Conservation (phyloP, 2,888 invertebrate genomes). For the Parnassius smintheus region DNA sequence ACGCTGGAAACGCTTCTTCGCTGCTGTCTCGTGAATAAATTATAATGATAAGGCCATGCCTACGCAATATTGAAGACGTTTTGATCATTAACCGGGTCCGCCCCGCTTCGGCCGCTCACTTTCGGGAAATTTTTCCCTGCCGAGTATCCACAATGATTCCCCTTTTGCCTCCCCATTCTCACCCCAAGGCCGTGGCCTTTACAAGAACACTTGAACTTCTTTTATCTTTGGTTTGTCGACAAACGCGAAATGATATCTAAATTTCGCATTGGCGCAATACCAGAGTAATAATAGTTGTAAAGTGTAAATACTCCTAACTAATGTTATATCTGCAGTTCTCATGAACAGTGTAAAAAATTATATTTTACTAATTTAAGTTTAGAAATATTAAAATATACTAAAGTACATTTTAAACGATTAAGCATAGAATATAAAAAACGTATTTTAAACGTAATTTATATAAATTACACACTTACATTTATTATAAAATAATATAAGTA, state of each 20-base stretch:
- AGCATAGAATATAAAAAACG: too few species aligned
- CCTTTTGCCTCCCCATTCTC: constrained; percentile 45
- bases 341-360: too few species aligned
- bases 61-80: constrained; percentile 75
- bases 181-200: constrained; percentile 49
- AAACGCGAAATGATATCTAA: constrained; percentile 43
- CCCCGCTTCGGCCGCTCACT: constrained; percentile 44
- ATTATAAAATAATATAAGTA: too few species aligned
- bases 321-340: neutral
- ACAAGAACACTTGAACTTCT: constrained; percentile 61
- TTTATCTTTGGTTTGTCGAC: constrained; percentile 61
- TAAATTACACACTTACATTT: too few species aligned
- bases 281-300: constrained; percentile 30
- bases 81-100: constrained; percentile 66
- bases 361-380: too few species aligned
- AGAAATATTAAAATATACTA: too few species aligned
- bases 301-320: too few species aligned
- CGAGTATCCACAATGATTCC: constrained; percentile 48
- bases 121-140: constrained; percentile 61
- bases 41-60: constrained; percentile 74
- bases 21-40: constrained; percentile 73
- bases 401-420: too few species aligned
- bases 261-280: constrained; percentile 39
- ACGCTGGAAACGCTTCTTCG: constrained; percentile 39
- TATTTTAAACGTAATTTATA: too few species aligned